Evolutionary conservation across 37 sponge, comb jelly and placozoan species (phyloP).

Genomic region (Agelas oroides): DNA sequence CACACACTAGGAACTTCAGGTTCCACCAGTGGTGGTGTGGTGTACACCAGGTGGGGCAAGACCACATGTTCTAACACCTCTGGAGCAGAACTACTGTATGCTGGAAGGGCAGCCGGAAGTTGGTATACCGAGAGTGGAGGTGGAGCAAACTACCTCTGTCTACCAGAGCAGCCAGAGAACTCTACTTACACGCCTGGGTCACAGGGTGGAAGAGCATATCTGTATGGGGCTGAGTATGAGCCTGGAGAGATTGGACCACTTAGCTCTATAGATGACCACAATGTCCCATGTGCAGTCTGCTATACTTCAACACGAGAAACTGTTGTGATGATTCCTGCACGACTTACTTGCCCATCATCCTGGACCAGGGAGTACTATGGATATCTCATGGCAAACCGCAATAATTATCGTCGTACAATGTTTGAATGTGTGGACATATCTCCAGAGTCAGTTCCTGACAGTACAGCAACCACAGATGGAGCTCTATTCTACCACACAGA

Average conservation of each 20-base stretch:
- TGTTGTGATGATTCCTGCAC: slow-evolving; percentile 53
- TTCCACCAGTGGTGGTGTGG: too few relatives aligned
- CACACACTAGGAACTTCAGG: too few relatives aligned
- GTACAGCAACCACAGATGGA: slow-evolving; percentile 15
- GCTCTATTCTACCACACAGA: slow-evolving; percentile 47
- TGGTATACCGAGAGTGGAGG: background rate
- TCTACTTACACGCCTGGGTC: slow-evolving; percentile 11
- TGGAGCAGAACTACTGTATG: too few relatives aligned
- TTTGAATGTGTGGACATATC: slow-evolving; percentile 53
- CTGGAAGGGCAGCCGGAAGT: background rate
- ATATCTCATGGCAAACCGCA: slow-evolving; percentile 43
- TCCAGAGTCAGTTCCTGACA: slow-evolving; percentile 27
- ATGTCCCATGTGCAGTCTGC: slow-evolving; percentile 64
- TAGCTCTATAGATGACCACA: background rate
- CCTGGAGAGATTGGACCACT: background rate
- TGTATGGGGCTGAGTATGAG: slow-evolving; percentile 61
- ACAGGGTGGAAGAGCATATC: background rate
- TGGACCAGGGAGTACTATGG: slow-evolving; percentile 64
- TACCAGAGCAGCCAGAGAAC: slow-evolving; percentile 46
- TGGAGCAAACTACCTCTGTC: slow-evolving; percentile 15
- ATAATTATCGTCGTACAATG: background rate
- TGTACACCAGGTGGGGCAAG: too few relatives aligned
- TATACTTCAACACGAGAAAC: slow-evolving; percentile 14
- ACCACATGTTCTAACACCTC: too few relatives aligned
- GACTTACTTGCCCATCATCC: slow-evolving; percentile 12